These are phyloP conservation scores for Argyrosomus regius DNA, from an alignment of 2,797 vertebrate species.

Conservation along the genomic window DNA sequence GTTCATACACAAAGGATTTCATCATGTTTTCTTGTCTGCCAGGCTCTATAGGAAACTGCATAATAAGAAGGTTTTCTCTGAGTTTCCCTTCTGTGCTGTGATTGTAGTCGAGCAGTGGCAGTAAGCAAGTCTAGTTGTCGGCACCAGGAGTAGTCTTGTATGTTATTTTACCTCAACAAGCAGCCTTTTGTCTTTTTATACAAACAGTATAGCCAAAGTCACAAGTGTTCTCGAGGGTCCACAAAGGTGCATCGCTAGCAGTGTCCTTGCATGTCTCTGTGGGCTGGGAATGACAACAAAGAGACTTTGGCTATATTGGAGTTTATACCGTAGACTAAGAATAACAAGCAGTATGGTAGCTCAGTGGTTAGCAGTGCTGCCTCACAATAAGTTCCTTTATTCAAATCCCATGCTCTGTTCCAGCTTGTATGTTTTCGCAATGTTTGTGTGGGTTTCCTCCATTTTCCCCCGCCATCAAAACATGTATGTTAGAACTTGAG, in stretches of 20 bases:
- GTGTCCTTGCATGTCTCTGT: slow-evolving; percentile 22
- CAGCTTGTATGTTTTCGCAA: too few relatives aligned
- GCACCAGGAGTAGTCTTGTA: slow-evolving; percentile 6
- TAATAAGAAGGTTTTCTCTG: slow-evolving; percentile 25
- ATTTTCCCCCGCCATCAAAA: too few relatives aligned
- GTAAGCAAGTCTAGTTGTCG: background rate
- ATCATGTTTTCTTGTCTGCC: slow-evolving; percentile 31
- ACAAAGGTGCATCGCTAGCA: background rate
- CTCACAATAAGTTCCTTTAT: too few relatives aligned
- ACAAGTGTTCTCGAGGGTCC: slow-evolving; percentile 6
- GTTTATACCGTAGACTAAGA: background rate
- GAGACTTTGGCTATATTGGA: background rate
- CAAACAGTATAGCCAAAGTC: slow-evolving; percentile 13
- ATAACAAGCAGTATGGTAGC: too few relatives aligned
- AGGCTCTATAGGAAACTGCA: slow-evolving; percentile 24
- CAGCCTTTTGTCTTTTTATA: slow-evolving; percentile 12
- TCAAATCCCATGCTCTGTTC: too few relatives aligned
- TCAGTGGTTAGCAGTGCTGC: too few relatives aligned
- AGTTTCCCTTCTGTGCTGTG: background rate
- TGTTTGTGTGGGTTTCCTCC: too few relatives aligned
- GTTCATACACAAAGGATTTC: slow-evolving; percentile 38
- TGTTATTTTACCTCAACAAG: slow-evolving; percentile 21
- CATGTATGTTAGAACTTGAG: too few relatives aligned
- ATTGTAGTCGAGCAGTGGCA: background rate
- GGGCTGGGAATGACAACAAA: background rate